Base-by-base conservation (phyloP, 2,888 invertebrate species). In the Carcina quercana region DNA sequence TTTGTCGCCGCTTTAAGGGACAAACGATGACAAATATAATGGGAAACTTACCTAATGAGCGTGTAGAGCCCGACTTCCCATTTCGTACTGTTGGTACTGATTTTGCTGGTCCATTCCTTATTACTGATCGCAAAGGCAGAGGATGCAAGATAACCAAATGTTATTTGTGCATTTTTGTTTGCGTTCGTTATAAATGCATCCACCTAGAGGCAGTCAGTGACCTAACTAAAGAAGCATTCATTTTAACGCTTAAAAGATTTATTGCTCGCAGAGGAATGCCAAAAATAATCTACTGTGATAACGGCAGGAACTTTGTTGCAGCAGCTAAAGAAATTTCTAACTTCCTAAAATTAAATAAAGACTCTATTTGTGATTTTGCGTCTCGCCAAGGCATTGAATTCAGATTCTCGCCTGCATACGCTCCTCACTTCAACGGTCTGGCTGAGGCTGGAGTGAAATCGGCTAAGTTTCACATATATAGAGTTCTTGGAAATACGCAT, bases 161-260 rank as follows among this genome's bases (percentile, higher is more conserved):
- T 22, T 43, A 43, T 13, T 13, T 40, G 6, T 40, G 38, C 11
- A 6, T 37, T 4, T 43, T 43, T 27, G 12, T 43, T 8, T 42
- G 40, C 14, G 22, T 38, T 8, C 13, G 3, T n/a, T 34, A 21
- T 8, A 32, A 35, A 13, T 35, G 28, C 6, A 20, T 34, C 1
- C 38, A 42, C 15, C 29, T 42, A 13, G 42, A 42, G 17, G 24
- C 27, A 8, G 35, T 25, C 5, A 35, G 34, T 14, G 37, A 42
- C 2, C 15, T 42, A 2, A 13, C 32, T 7, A 28, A 30, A 13
- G 35, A 40, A 2, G 22, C 20, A 1, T 40, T 37, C 20, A 15
- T 35, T 4, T 8, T 33, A 20, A 29, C 24, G 12, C 7, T 40
- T 5, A 20, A 21, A 11, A 22, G 40, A 1, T 40, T 40, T 19